These are phyloP conservation scores for Eumacrocentrus americanus DNA, from an alignment of 2,888 invertebrate species.

Conservation along the genomic window DNA sequence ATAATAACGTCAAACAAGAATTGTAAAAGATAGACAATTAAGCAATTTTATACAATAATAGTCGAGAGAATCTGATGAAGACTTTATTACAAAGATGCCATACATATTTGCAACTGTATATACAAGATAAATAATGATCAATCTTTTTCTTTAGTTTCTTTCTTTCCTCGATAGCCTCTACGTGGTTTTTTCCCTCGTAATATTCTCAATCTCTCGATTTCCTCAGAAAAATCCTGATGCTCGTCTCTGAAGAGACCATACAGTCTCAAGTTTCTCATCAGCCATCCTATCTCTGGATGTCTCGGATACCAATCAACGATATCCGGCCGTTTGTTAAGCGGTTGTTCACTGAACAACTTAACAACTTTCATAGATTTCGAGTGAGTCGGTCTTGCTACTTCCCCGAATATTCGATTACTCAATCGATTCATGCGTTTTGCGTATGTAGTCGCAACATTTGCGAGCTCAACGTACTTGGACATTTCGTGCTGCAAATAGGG, in stretches of 20 bases:
- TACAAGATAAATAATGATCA: slow-evolving; percentile 23
- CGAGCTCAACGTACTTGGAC: slow-evolving; percentile 73
- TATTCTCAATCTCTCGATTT: slow-evolving; percentile 77
- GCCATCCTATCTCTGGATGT: slow-evolving; percentile 74
- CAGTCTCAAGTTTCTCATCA: slow-evolving; percentile 75
- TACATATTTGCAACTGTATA: not conserved
- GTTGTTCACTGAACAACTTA: slow-evolving; percentile 76
- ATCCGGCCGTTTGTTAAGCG: slow-evolving; percentile 74
- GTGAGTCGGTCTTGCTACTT: slow-evolving; percentile 80
- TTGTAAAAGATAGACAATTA: not conserved
- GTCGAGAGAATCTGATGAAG: not conserved
- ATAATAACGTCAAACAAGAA: not conserved
- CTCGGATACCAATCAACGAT: slow-evolving; percentile 86
- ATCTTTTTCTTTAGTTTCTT: slow-evolving; percentile 38
- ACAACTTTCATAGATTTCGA: slow-evolving; percentile 81
- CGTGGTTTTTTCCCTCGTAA: slow-evolving; percentile 72
- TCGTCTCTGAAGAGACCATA: slow-evolving; percentile 87
- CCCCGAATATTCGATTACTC: slow-evolving; percentile 87
- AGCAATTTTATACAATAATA: slow-evolving; percentile 16
- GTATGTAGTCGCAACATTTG: slow-evolving; percentile 77
- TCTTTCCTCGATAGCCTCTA: slow-evolving; percentile 26
- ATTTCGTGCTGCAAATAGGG: slow-evolving; percentile 46
- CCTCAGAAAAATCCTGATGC: slow-evolving; percentile 87
- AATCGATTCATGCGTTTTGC: slow-evolving; percentile 84
- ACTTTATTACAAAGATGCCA: not conserved